Evolutionary conservation across 2,888 invertebrate genomes (phyloP), one percentile per base, ranked within the genome.

Genomic region (Melanostoma mellinum): DNA sequence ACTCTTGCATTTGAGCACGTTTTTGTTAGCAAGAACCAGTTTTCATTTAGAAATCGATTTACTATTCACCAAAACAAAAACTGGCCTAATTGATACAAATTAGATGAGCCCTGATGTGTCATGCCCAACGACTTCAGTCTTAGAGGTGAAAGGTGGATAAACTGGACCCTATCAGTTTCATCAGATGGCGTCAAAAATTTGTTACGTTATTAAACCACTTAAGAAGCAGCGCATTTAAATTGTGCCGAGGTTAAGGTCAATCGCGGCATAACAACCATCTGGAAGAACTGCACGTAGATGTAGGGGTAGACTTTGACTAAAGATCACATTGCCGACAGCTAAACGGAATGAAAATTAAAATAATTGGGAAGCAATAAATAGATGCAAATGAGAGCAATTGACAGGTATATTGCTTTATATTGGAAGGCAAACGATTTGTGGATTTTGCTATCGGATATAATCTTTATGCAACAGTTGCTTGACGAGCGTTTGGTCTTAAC

Each of bases 381-480:
- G 60, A 63, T 78, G 68, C 42, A 73, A 82, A 65, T 74, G 38
- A 58, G 55, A 55, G 71, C 63, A 80, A 67, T 69, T 80, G 40
- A 65, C n/a, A 53, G 63, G 63, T 52, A 82, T 65, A 20, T 20
- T 20, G 20, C 20, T 20, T 20, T 73, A 52, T 74, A 42, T 52
- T 69, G 82, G 69, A 82, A 82, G 61, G 52, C 6, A 38, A 36
- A 8, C 38, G 42, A 30, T 73, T 67, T 65, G 38, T 52, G 35
- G 42, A 65, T 71, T 40, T 63, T 10, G 46, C 36, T 75, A 63
- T 68, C 42, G n/a, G 38, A 32, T 48, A 40, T 75, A 46, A 69
- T 58, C 48, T 77, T 82, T 74, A 69, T 52, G 81, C 77, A 82
- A 77, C 52, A 77, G 20, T 48, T 36, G 58, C 65, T 80, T 65